Conservation (phyloP, 2,888 invertebrate genomes). For the Mesochorus sp. region DNA sequence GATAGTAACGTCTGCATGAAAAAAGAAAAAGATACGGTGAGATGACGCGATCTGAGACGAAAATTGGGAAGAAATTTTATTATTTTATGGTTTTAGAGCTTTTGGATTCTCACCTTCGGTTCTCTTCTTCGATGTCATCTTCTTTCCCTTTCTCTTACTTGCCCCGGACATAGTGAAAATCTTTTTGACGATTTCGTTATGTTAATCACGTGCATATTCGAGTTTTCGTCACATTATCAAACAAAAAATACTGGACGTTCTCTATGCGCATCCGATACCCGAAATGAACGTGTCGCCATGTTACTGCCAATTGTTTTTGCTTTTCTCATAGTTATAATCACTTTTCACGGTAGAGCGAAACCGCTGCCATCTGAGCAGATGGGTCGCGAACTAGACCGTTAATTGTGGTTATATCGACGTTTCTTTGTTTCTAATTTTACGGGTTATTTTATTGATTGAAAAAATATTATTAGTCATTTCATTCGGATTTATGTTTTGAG, state of each 20-base stretch:
- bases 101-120: conserved; percentile 48
- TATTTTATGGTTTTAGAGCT: conserved; percentile 28
- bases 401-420: no score
- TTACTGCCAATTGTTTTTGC: no score
- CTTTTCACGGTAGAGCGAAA: no score
- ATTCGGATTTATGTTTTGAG: no score
- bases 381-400: no score
- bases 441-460: no score
- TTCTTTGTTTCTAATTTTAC: no score
- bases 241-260: conserved; percentile 45
- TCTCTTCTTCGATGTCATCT: conserved; percentile 57
- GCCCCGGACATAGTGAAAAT: conserved; percentile 56
- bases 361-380: no score
- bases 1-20: conserved; percentile 85
- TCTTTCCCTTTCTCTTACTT: conserved; percentile 50
- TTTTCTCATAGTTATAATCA: no score
- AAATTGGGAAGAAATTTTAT: not conserved
- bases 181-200: conserved; percentile 16
- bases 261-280: conserved; percentile 49
- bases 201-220: conserved; percentile 50
- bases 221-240: conserved; percentile 45
- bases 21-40: not conserved
- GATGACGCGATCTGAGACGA: not conserved
- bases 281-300: conserved; percentile 55
- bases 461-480: no score